These are phyloP conservation scores for western clawed frog (Xenopus tropicalis) DNA, from an alignment of 2,113 vertebrate species.

Conservation along the genomic window UCB_Xtro_10.0 CM004447.2:71646001-71646500, in stretches of 20 bases:
- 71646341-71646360: constrained; percentile 2
- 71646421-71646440: constrained; percentile 19
- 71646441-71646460: neutral
- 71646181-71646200: constrained; percentile 23
- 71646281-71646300: constrained; percentile 14
- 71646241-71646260: constrained; percentile 11
- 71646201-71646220: constrained; percentile 31
- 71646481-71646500: too few species aligned
- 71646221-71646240: constrained; percentile 31
- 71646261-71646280: constrained; percentile 29
- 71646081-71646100: constrained; percentile 9
- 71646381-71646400: neutral
- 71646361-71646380: constrained; percentile 2
- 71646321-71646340: constrained; percentile 35
- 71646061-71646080: constrained; percentile 9
- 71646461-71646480: too few species aligned
- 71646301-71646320: constrained; percentile 40
- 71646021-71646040: neutral
- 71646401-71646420: neutral
- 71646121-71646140: constrained; percentile 29
- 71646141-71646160: constrained; percentile 20
- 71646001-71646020: neutral
- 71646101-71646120: constrained; percentile 28
- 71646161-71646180: constrained; percentile 44
- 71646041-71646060: neutral